phyloP scores from a whole-genome alignment of 2,113 vertebrate genomes.

The Naja naja region DNA sequence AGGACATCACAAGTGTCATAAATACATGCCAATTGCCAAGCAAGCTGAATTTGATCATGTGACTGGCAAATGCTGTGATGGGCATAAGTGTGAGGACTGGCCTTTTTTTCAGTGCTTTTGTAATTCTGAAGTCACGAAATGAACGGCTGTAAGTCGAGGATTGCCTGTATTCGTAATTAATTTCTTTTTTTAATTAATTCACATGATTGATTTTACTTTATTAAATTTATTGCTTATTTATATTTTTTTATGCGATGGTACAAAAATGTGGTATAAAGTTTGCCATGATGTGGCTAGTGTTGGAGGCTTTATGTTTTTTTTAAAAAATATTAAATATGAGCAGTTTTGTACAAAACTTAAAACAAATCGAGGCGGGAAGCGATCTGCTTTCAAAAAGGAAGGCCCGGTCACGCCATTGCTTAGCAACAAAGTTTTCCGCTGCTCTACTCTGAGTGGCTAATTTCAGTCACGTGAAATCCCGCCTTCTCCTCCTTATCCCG shows the following conservation, averaged over 20 bases:
- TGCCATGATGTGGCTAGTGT: not conserved
- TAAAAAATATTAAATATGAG: not conserved
- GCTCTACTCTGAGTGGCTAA: not conserved
- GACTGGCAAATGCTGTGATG: not conserved
- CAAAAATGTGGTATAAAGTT: not conserved
- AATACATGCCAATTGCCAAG: not conserved
- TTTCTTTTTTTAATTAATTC: not conserved
- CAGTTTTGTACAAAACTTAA: not conserved
- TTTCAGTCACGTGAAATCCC: not conserved
- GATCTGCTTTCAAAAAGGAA: not conserved
- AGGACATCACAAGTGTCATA: not conserved
- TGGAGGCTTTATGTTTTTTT: not conserved
- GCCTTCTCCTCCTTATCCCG: not conserved
- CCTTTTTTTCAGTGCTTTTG: not conserved
- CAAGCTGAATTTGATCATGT: not conserved
- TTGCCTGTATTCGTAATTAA: not conserved
- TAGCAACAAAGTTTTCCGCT: not conserved
- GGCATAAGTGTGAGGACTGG: not conserved
- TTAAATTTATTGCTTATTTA: not conserved
- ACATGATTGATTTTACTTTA: not conserved
- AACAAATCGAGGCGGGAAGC: not conserved
- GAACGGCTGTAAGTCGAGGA: not conserved
- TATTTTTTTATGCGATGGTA: not conserved
- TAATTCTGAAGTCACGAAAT: not conserved
- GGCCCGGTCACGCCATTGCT: not conserved